Base-by-base conservation (phyloP, 2,888 invertebrate genomes). In the Hipparchia semele region DNA sequence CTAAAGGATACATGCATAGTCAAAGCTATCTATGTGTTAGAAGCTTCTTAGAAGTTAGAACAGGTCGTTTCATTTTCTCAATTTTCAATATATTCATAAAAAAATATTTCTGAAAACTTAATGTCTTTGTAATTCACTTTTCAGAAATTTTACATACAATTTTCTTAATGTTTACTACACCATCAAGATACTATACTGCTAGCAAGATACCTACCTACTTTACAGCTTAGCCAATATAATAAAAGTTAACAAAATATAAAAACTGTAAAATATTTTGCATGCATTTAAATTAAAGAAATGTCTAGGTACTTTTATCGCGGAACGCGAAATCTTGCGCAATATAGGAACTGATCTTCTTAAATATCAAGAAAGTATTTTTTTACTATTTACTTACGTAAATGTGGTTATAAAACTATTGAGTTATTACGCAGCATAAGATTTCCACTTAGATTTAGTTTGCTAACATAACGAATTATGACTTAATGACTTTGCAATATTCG, bases 381-480 rank as follows among this genome's bases (percentile, higher is more conserved):
- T 66, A 61, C 66, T 66, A 71, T 73, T 73, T 69, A 66, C 74
- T 78, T 75, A 75, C 74, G 73, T 77, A 73, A 76, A 58, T 69
- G 67, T 70, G 73, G 71, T 74, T 75, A 77, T 74, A 75, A 74
- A 73, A 75, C 72, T 71, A 78, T 75, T 73, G 75, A 77, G 69
- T 72, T 73, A 73, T 78, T 78, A 75, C 71, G 74, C 70, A 71
- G 60, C 69, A 49, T 49, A 70, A 75, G 74, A 78, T 77, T 77
- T 77, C 71, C 75, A 74, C 66, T 75, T 67, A 75, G 74, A 77
- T 78, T 74, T 72, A 72, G 71, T 78, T 76, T 67, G 73, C 73
- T 74, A 75, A 75, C 73, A 74, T 67, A 76, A 77, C 72, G 78
- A 79, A 78, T 79, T 78, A 78, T 76, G 77, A 71, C 69, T 75